Evolutionary conservation across 1,140 invertebrate species (phyloP), one percentile per base, ranked within the genome.

Genomic region (Diachasma alloeum): DNA sequence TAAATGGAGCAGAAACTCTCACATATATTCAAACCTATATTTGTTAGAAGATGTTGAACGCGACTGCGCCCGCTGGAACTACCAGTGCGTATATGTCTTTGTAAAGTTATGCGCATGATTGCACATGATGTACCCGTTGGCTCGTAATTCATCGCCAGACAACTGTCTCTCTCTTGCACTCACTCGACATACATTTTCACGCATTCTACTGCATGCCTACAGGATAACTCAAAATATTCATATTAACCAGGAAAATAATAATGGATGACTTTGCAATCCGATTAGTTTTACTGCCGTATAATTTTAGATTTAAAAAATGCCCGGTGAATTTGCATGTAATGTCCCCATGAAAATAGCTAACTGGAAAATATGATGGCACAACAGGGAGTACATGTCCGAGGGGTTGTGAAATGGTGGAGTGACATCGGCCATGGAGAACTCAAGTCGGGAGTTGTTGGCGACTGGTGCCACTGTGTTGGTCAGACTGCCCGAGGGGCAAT

Each of bases 41-140:
- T 63, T 26, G 24, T 31, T 5, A 11, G 24, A 63, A 63, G 59
- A 63, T 63, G 59, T 63, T 59, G 8, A 63, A 63, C 0, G 19
- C 59, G 59, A 26, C 59, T 63, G 59, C 24, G 59, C 59, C 59
- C 19, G 0, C 4, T 24, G 59, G 10, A 63, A 24, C 53, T 22
- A 63, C 24, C 19, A 19, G 24, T 63, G 59, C 59, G 59, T 63
- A 15, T 63, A 63, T 63, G 59, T 63, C 59, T 26, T 63, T 63
- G 59, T 26, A 63, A 63, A 63, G 59, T 63, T 63, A 63, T 63
- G 59, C 59, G 59, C 59, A 63, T 63, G 59, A 63, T 63, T 63
- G 59, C 59, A 63, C 59, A 31, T 63, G 59, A 63, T 63, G 59
- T 63, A 63, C 59, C 59, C 59, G 59, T 26, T 63, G 59, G 59